Evolutionary conservation across 2,113 vertebrate species (phyloP).

Genomic region (Brachypodius melanocephalos): DNA sequence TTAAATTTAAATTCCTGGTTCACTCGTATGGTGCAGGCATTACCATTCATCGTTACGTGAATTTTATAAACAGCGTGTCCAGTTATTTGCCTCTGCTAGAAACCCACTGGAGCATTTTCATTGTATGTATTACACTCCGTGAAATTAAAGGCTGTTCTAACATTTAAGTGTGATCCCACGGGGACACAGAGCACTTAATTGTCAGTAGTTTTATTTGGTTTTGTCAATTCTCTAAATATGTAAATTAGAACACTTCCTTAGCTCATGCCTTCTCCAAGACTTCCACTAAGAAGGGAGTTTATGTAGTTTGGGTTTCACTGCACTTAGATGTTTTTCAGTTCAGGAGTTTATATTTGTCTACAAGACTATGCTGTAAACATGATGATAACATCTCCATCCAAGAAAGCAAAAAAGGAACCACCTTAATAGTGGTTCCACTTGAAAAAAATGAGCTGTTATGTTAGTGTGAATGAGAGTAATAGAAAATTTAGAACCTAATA

Average conservation of each 20-base stretch:
- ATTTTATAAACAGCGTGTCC: background rate
- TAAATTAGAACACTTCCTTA: background rate
- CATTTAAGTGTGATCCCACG: background rate
- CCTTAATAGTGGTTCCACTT: background rate
- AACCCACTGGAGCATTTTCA: background rate
- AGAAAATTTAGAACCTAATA: background rate
- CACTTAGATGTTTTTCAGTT: fast-evolving
- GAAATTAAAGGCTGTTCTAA: background rate
- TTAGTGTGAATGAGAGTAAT: background rate
- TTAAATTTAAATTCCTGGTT: background rate
- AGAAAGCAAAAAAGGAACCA: background rate
- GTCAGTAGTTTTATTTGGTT: background rate
- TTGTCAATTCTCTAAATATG: background rate
- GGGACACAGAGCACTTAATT: background rate
- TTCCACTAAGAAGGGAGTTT: background rate
- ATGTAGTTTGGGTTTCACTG: background rate
- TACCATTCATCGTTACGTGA: background rate
- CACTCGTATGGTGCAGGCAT: background rate
- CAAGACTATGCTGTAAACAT: background rate
- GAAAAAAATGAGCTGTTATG: background rate
- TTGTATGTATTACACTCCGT: background rate
- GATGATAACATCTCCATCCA: background rate
- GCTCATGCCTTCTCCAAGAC: background rate
- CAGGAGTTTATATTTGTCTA: background rate
- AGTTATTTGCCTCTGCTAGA: background rate